Percentiles rank a stretch among this genome's conserved stretches.
Conservation (phyloP, 1,140 invertebrate genomes). For the Megathymus violae region DNA sequence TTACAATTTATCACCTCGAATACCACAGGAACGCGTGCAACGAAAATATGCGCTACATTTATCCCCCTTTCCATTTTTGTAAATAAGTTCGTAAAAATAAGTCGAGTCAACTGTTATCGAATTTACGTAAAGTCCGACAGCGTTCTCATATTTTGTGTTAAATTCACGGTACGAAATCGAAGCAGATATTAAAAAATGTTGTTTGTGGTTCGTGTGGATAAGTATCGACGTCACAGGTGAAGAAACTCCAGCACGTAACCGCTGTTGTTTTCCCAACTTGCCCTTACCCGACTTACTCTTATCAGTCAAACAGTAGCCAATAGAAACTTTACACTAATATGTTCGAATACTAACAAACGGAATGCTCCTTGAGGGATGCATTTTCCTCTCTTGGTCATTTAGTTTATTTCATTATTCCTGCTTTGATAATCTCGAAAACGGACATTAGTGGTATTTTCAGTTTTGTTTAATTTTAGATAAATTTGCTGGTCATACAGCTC, state of each 20-base stretch:
- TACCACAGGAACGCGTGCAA: slow-evolving; percentile 13
- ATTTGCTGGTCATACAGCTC: too few species aligned
- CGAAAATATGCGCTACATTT: slow-evolving; percentile 11
- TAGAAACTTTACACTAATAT: slow-evolving; percentile 28
- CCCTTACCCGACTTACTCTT: slow-evolving; percentile 45
- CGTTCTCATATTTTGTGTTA: slow-evolving; percentile 30
- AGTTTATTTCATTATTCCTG: neutral
- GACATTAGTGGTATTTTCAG: too few species aligned
- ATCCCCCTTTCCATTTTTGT: slow-evolving; percentile 22
- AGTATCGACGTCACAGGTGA: slow-evolving; percentile 55
- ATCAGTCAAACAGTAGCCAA: slow-evolving; percentile 43
- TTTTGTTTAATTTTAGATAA: too few species aligned
- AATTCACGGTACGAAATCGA: slow-evolving; percentile 40
- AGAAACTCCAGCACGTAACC: slow-evolving; percentile 54
- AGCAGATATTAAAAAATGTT: slow-evolving; percentile 58
- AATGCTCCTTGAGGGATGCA: slow-evolving; percentile 1
- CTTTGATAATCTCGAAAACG: neutral
- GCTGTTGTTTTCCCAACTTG: slow-evolving; percentile 23
- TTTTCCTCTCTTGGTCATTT: slow-evolving; percentile 1
- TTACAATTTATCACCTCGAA: slow-evolving; percentile 27
- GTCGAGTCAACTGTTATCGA: slow-evolving; percentile 31
- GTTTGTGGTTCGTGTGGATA: slow-evolving; percentile 53
- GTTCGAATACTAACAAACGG: slow-evolving; percentile 18
- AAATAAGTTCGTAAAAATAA: slow-evolving; percentile 22
- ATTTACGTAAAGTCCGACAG: slow-evolving; percentile 29